Conservation (phyloP, 2,113 vertebrate species). For the Centropus bengalensis region DNA sequence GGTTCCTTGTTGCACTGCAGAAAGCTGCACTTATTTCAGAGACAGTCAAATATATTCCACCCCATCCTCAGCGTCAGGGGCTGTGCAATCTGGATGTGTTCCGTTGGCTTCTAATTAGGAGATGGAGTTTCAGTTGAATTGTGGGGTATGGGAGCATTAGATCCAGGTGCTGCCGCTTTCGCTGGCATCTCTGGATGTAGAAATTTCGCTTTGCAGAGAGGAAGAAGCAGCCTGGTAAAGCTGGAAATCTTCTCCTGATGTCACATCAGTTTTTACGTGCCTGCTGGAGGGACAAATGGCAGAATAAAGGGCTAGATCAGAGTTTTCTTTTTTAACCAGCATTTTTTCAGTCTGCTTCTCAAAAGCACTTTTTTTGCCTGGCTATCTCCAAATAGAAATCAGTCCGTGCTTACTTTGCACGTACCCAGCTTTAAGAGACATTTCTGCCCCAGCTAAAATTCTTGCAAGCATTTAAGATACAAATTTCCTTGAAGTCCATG, state of each 20-base stretch:
- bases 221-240: not conserved
- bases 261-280: not conserved
- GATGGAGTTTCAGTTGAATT: not conserved
- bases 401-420: not conserved
- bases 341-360: not conserved
- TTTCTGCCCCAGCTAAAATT: not conserved
- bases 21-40: constrained; percentile 15
- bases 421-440: not conserved
- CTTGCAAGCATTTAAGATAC: not conserved
- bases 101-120: not conserved
- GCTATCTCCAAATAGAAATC: not conserved
- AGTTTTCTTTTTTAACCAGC: accelerated
- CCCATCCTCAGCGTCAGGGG: not conserved
- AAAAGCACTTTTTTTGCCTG: not conserved
- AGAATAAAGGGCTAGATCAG: not conserved
- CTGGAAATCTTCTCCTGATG: not conserved
- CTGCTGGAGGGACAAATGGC: not conserved
- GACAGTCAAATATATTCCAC: not conserved
- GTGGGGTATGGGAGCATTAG: not conserved
- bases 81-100: not conserved
- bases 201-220: not conserved
- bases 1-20: not conserved
- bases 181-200: not conserved
- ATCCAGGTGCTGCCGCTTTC: not conserved
- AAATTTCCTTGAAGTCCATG: not conserved